Evolutionary conservation across 2,113 vertebrate species (phyloP).

Genomic region (Lonchura striata): DNA sequence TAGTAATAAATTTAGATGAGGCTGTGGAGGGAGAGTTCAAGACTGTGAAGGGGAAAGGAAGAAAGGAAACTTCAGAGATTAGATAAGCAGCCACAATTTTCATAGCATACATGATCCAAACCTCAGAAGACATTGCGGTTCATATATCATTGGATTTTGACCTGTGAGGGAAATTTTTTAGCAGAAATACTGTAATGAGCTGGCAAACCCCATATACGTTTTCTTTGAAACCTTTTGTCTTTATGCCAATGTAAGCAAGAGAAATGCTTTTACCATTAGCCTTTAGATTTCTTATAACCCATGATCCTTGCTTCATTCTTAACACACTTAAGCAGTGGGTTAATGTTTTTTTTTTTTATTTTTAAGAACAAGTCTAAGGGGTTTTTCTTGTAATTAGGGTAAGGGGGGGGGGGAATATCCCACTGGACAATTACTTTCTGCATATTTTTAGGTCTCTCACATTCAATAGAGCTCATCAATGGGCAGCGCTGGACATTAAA

Average conservation of each 20-base stretch:
- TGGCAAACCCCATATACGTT: background rate
- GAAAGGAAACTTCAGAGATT: conserved; percentile 10
- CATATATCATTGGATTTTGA: conserved; percentile 18
- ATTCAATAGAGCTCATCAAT: background rate
- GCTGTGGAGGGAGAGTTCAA: background rate
- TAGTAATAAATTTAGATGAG: background rate
- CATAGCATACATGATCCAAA: background rate
- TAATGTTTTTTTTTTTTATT: background rate
- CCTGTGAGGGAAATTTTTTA: conserved; percentile 17
- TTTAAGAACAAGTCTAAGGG: background rate
- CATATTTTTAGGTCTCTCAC: background rate
- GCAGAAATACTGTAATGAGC: conserved; percentile 20
- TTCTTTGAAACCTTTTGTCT: conserved; percentile 36
- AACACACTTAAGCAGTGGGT: background rate
- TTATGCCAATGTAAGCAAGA: conserved; percentile 39
- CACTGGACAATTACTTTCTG: background rate
- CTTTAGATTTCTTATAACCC: background rate
- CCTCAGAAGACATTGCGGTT: background rate
- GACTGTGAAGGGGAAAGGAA: background rate
- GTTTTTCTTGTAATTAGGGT: background rate
- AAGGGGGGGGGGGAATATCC: background rate
- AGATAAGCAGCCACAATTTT: conserved; percentile 40
- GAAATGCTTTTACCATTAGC: conserved; percentile 38
- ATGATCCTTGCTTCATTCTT: background rate
- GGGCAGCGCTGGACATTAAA: background rate